Evolutionary conservation across 2,888 invertebrate genomes (phyloP).

Genomic region (Mimachlamys varia): DNA sequence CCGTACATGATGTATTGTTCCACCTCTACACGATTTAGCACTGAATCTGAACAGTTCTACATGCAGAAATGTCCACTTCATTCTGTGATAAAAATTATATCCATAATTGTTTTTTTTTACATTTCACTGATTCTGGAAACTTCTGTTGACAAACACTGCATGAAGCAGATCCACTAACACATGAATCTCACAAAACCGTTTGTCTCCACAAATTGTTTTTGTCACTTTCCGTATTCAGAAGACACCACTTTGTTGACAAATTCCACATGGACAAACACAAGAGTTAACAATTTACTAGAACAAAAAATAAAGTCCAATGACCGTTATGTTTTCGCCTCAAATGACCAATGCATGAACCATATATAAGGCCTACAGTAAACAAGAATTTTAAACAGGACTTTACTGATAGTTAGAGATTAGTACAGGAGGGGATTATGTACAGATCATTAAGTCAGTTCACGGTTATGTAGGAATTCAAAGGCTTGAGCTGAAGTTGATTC

Average conservation of each 20-base stretch:
- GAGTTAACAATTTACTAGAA: not conserved
- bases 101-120: not conserved
- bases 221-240: too few species aligned
- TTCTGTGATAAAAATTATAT: not conserved
- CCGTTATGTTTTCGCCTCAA: not conserved
- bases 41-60: too few species aligned
- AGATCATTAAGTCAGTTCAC: not conserved
- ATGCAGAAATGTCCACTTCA: too few species aligned
- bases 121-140: too few species aligned
- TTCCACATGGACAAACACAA: too few species aligned
- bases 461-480: constrained; percentile 13
- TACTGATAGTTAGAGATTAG: not conserved
- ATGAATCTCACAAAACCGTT: too few species aligned
- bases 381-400: not conserved
- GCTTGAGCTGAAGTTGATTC: not conserved
- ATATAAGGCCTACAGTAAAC: not conserved
- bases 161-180: too few species aligned
- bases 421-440: not conserved
- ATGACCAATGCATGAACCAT: not conserved
- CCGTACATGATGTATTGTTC: too few species aligned
- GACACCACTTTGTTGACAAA: too few species aligned
- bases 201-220: too few species aligned
- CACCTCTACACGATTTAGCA: too few species aligned
- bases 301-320: not conserved
- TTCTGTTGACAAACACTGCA: too few species aligned